Base-by-base conservation (phyloP, 2,113 vertebrate genomes). In the Sander lucioperca region DNA sequence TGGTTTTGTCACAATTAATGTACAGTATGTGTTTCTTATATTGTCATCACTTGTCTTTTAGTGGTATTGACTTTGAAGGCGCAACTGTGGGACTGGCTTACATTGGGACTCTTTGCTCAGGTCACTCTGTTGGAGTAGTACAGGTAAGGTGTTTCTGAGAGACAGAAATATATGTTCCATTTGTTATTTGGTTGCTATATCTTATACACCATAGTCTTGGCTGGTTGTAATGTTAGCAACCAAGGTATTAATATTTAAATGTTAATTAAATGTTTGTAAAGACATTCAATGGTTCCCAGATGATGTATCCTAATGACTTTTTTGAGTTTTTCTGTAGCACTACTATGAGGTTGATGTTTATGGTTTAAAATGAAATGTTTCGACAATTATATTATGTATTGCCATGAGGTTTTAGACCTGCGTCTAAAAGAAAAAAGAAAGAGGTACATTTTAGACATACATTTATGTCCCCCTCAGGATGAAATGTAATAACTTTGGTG, bases 31-130 rank as follows among this genome's bases (percentile, higher is more conserved):
- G 39, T 33, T 54, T 54, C 25, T 74, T 6, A 12, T 53, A 1
- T 73, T 21, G 2, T 8, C n/a, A 25, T 15, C 56, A 4, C 1
- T 62, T 85, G n/a, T 80, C 16, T 89, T 91, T 73, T 87, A 96
- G 95, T 62, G 95, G 74, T 3, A 95, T 96, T 33, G 81, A 96
- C 86, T 94, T 96, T 80, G 93, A 95, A 18, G 95, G 95, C 61
- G 0, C 91, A 0, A 96, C 95, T 0, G 95, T 96, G 33, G 95
- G 95, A 25, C 89, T 96, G 68, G 95, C 95, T 8, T 96, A 50
- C 39, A 85, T 96, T 3, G 95, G 93, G 70, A 95, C 94, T 0
- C 77, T 95, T 8, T 96, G 95, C 63, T 85, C 94, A 0, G 83
- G 19, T 62, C 92, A 94, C 66, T 95, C 95, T 15, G 92, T 94